phyloP scores from a whole-genome alignment of 2,888 invertebrate genomes.

The Agrochola litura region DNA sequence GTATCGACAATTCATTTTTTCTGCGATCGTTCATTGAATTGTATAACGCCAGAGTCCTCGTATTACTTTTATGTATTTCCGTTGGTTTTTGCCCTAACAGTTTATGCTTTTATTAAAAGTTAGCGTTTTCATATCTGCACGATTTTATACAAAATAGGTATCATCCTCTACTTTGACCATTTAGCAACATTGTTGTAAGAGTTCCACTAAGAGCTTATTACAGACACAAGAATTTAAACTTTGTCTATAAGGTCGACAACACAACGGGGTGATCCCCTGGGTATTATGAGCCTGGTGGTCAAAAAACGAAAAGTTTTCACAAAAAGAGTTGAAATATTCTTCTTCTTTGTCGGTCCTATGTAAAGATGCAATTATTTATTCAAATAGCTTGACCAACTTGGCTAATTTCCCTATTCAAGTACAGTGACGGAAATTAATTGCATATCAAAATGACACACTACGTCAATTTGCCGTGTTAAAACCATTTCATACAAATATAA shows the following conservation, averaged over 20 bases:
- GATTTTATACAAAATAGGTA: background rate
- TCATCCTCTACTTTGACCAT: background rate
- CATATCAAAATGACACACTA: background rate
- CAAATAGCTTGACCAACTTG: background rate
- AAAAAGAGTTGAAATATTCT: background rate
- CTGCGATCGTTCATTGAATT: background rate
- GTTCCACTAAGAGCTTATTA: background rate
- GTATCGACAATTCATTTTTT: background rate
- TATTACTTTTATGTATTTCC: background rate
- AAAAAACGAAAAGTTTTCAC: background rate
- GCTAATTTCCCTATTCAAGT: background rate
- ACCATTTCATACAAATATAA: background rate
- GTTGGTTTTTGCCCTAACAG: background rate
- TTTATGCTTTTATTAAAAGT: background rate
- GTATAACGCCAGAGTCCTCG: background rate
- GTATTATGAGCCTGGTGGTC: background rate
- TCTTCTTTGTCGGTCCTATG: background rate
- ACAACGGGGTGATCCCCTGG: background rate
- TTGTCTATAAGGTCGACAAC: background rate
- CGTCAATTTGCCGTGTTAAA: background rate
- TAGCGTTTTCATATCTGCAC: background rate
- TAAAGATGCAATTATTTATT: slow-evolving; percentile 14
- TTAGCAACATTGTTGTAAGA: background rate
- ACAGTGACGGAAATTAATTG: background rate
- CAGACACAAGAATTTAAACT: background rate